phyloP scores from a whole-genome alignment of 2,888 invertebrate species.

The Lapara coniferarum region DNA sequence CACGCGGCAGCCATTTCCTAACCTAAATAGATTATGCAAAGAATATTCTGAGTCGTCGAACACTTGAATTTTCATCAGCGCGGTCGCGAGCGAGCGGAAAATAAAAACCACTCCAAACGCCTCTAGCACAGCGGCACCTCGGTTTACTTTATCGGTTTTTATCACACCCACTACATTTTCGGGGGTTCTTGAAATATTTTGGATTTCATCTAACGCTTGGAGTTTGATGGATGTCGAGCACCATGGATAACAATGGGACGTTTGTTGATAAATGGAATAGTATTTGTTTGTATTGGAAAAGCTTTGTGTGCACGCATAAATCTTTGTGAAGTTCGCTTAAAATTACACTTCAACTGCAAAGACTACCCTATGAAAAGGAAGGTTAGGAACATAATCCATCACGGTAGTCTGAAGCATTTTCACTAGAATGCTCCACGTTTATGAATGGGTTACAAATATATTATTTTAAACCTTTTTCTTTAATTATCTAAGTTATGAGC shows the following conservation, averaged over 20 bases:
- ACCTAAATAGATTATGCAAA: constrained; percentile 26
- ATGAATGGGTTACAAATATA: too few relatives aligned
- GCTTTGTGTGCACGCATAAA: too few relatives aligned
- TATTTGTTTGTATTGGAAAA: background rate
- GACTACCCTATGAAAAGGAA: too few relatives aligned
- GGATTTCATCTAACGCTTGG: background rate
- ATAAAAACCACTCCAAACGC: constrained; percentile 8
- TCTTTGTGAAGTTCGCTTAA: too few relatives aligned
- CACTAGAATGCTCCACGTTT: too few relatives aligned
- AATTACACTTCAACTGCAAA: too few relatives aligned
- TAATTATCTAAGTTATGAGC: too few relatives aligned
- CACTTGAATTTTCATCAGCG: constrained; percentile 17
- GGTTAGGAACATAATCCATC: too few relatives aligned
- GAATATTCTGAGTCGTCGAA: constrained; percentile 26
- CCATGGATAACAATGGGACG: background rate
- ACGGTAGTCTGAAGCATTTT: too few relatives aligned
- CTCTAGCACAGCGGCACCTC: background rate
- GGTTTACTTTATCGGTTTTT: constrained; percentile 21
- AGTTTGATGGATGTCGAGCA: background rate
- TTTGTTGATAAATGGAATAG: background rate
- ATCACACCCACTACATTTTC: constrained; percentile 18
- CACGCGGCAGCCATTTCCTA: background rate
- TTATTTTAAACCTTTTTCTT: too few relatives aligned
- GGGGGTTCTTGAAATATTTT: constrained; percentile 14
- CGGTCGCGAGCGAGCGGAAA: constrained; percentile 3